phyloP scores from a whole-genome alignment of 2,797 vertebrate species.

The Triplophysa bombifrons region DNA sequence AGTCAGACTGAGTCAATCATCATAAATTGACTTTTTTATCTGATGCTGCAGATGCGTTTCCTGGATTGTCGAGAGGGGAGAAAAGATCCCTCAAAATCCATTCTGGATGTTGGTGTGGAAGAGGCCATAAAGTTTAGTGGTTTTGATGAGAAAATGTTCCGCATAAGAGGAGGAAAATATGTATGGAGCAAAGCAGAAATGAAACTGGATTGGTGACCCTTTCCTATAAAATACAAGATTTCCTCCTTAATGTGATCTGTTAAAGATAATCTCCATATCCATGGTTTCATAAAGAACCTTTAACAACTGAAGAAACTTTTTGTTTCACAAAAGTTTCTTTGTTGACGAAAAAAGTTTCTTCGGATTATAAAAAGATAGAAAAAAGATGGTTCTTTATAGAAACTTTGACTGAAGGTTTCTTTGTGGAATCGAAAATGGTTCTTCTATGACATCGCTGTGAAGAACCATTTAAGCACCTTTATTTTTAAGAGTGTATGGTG shows the following conservation, averaged over 20 bases:
- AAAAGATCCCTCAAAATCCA: constrained; percentile 93
- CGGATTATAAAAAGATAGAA: too few species aligned
- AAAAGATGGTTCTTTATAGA: too few species aligned
- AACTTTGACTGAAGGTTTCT: too few species aligned
- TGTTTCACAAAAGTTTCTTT: too few species aligned
- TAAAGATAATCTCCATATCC: too few species aligned
- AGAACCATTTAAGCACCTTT: too few species aligned
- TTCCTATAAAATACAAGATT: not conserved
- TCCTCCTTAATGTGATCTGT: not conserved
- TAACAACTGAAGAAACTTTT: too few species aligned
- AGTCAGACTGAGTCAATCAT: constrained; percentile 17
- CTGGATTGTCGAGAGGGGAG: constrained; percentile 87
- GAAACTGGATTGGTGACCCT: constrained; percentile 89
- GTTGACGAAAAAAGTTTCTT: too few species aligned
- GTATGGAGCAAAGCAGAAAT: constrained; percentile 94
- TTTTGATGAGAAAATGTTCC: constrained; percentile 94
- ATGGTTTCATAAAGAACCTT: too few species aligned
- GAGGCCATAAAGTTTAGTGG: constrained; percentile 90
- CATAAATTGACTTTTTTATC: constrained; percentile 12
- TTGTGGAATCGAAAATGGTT: too few species aligned
- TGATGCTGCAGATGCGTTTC: constrained; percentile 88
- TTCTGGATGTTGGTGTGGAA: constrained; percentile 89
- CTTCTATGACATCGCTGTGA: too few species aligned
- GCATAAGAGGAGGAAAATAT: constrained; percentile 90
- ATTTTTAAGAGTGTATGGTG: not conserved